phyloP scores from a whole-genome alignment of 2,888 invertebrate species.

The Aelia acuminata region DNA sequence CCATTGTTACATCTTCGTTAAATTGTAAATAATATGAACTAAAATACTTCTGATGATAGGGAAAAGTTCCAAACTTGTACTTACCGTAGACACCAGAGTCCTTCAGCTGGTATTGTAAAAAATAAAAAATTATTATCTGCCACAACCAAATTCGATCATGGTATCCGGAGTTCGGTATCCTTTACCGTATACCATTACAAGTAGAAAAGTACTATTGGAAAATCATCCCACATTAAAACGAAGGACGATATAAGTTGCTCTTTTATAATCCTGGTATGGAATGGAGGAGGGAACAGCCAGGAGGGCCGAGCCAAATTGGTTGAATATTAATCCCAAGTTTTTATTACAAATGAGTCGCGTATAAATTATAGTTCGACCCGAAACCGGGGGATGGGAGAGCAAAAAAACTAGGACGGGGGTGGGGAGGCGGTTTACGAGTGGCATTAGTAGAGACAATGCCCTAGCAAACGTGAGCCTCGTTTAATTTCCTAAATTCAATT shows the following conservation, averaged over 20 bases:
- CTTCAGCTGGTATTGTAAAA: too few relatives aligned
- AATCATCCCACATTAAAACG: neutral
- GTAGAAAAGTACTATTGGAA: neutral
- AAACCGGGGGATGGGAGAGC: neutral
- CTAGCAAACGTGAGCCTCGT: neutral
- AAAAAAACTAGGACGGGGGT: neutral
- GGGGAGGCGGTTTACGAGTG: neutral
- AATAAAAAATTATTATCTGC: too few relatives aligned
- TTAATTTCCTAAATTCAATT: slow-evolving; percentile 51
- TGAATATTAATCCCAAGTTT: slow-evolving; percentile 9
- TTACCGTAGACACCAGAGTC: too few relatives aligned
- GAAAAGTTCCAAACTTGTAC: too few relatives aligned
- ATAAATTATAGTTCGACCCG: neutral
- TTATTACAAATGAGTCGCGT: slow-evolving; percentile 34
- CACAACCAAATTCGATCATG: too few relatives aligned
- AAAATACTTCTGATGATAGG: too few relatives aligned
- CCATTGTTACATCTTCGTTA: too few relatives aligned
- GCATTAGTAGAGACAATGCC: slow-evolving; percentile 26
- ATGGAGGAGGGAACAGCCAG: neutral
- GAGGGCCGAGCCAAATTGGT: neutral
- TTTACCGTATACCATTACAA: too few relatives aligned
- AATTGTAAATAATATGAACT: too few relatives aligned
- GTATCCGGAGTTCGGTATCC: too few relatives aligned
- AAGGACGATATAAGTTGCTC: neutral
- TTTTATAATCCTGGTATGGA: neutral